Base-by-base conservation (phyloP, 1,140 invertebrate genomes). In the Nomia melanderi region DNA sequence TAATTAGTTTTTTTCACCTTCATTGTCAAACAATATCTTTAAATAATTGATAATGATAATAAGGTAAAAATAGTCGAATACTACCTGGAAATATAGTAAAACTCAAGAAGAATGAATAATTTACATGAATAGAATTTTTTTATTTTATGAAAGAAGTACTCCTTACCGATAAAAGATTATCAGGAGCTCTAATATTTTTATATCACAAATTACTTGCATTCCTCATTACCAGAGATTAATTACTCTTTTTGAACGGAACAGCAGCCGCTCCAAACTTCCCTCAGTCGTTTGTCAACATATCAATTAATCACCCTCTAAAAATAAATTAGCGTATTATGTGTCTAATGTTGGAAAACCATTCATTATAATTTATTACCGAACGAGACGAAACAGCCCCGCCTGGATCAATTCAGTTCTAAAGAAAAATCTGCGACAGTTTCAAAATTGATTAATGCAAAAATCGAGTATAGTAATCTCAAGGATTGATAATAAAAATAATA, bases 321-420 rank as follows among this genome's bases (percentile, higher is more conserved):
- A 82, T 82, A 74, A 44, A 74, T 57, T 62, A 70, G 50, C 53
- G 39, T 64, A 82, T 82, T 59, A 78, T 53, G 41, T 74, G 82
- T 73, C 76, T 74, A 76, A 76, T 78, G 62, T 67, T 63, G 44
- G 65, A 23, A 50, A 50, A 79, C n/a, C 56, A 83, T 79, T 67
- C 50, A 73, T 84, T 79, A 77, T 76, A 71, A 83, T 83, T 71
- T 31, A 84, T 84, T 77, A 56, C 36, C 41, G 27, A 27, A 20
- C 25, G n/a, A 31, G 44, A 53, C 33, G 41, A 11, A 27, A 39
- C 54, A 14, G 36, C 25, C 27, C 3, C 14, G 11, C 17, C 2
- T 20, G 11, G 31, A 33, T 4, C 31, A 7, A n/a, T 33, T 11
- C 20, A 17, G 6, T 3, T 5, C 1, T 14, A 6, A 4, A 56